A percentile compares a stretch with the other conserved stretches of the same genome.
phyloP scores from a whole-genome alignment of 2,113 vertebrate species.

The Aphelocoma coerulescens region DNA sequence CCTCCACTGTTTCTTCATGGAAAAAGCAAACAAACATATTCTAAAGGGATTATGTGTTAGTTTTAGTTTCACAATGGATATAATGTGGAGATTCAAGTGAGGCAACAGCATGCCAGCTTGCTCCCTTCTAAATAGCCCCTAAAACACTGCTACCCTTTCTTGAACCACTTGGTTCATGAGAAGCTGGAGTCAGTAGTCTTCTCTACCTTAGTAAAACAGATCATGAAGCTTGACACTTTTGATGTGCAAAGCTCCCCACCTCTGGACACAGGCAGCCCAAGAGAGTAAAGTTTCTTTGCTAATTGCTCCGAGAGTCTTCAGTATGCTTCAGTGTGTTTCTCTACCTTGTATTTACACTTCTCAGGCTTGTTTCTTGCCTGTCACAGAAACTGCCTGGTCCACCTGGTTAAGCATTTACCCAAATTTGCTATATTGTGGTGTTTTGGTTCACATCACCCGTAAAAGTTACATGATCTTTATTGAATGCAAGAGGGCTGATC shows the following conservation, averaged over 20 bases:
- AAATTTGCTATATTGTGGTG: neutral
- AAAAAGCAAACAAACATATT: constrained; percentile 46
- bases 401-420: neutral
- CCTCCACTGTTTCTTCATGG: neutral
- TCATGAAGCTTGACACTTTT: neutral
- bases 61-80: constrained; percentile 25
- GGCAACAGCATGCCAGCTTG: neutral
- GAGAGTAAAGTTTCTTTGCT: neutral
- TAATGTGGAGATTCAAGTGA: neutral
- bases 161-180: neutral
- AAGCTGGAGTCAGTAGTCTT: neutral
- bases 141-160: neutral
- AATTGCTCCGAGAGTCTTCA: neutral
- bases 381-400: neutral
- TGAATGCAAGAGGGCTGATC: neutral
- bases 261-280: neutral
- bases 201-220: neutral
- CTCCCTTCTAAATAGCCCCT: neutral
- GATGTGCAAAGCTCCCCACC: neutral
- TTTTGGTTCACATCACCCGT: neutral
- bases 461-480: neutral
- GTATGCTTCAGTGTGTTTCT: neutral
- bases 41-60: constrained; percentile 14
- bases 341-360: neutral
- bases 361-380: neutral